Base-by-base conservation (phyloP, 2,888 invertebrate genomes). In the Euzetes globulus region DNA sequence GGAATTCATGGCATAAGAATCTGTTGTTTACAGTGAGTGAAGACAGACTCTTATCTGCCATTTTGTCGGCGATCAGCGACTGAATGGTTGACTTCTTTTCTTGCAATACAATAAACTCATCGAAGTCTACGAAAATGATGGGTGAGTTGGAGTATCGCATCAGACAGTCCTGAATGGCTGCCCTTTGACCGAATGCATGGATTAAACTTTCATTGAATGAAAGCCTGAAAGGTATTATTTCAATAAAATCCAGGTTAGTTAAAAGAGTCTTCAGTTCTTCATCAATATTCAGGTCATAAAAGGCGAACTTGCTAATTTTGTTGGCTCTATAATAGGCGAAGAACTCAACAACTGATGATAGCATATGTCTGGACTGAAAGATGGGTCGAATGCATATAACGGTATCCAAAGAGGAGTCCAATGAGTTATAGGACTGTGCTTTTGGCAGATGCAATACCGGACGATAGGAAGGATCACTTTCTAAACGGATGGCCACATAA, bases 241-340 rank as follows among this genome's bases (percentile, higher is more conserved):
- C n/a, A 33, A 37, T 19, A 13, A 17, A 33, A 33, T 33, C 33
- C 5, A 60, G 19, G 17, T 27, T 60, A 11, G 1, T 22, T 15
- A 60, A 4, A 60, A 27, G 27, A 9, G 27, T 29, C 11, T 27
- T 60, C 17, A 60, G 15, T 15, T 60, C 1, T 13, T 9, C 11
- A 17, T n/a, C 7, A 13, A 63, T 37, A 17, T 63, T 9, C 3
- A 63, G 17, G 29, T 63, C 37, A 33, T 63, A 63, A 3, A 63
- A 63, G n/a, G 33, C 63, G 5, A 63, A 17, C 29, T n/a, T 33
- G 3, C 17, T 63, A 6, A 63, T 63, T 13, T n/a, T 29, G 33
- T 63, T 63, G 4, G 25, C 63, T 33, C 37, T 63, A 63, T 63
- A 63, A 33, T 63, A 63, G 19, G 63, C 63, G 11, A 63, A 29